Conservation (phyloP, 2,113 vertebrate genomes). For the Chamaetylas fuelleborni region DNA sequence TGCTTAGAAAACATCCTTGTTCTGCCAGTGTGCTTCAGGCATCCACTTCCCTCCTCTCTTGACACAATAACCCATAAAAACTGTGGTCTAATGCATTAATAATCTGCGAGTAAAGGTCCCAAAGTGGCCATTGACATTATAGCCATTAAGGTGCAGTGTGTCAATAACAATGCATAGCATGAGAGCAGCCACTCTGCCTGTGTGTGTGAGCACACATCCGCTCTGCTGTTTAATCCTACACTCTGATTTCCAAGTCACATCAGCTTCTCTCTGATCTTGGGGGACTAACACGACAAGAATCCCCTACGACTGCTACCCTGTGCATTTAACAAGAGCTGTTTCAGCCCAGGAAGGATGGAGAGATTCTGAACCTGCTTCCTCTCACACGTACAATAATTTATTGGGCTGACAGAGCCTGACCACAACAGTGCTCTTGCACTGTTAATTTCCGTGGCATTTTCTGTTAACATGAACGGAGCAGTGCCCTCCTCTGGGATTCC, state of each 20-base stretch:
- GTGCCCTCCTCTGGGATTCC: conserved; percentile 32
- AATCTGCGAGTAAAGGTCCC: conserved; percentile 50
- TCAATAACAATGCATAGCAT: conserved; percentile 40
- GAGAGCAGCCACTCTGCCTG: conserved; percentile 20
- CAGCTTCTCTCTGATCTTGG: conserved; percentile 19
- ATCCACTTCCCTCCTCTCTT: conserved; percentile 21
- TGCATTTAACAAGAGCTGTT: neutral
- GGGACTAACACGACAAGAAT: conserved; percentile 34
- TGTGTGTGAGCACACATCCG: neutral
- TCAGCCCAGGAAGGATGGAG: neutral
- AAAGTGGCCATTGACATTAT: conserved; percentile 63
- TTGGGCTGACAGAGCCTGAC: conserved; percentile 1
- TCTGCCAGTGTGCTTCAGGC: neutral
- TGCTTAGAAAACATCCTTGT: conserved; percentile 1
- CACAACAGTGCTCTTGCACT: neutral
- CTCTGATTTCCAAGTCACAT: neutral
- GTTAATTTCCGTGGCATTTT: conserved; percentile 32
- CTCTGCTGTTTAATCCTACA: conserved; percentile 32
- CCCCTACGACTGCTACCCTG: neutral
- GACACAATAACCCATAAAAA: conserved; percentile 56
- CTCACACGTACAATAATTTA: neutral
- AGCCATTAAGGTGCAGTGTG: conserved; percentile 54
- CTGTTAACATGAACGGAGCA: neutral
- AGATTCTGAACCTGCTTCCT: neutral
- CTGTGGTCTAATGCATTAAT: conserved; percentile 57